Evolutionary conservation across 2,113 vertebrate genomes (phyloP).

Genomic region (Poeciliopsis occidentalis): DNA sequence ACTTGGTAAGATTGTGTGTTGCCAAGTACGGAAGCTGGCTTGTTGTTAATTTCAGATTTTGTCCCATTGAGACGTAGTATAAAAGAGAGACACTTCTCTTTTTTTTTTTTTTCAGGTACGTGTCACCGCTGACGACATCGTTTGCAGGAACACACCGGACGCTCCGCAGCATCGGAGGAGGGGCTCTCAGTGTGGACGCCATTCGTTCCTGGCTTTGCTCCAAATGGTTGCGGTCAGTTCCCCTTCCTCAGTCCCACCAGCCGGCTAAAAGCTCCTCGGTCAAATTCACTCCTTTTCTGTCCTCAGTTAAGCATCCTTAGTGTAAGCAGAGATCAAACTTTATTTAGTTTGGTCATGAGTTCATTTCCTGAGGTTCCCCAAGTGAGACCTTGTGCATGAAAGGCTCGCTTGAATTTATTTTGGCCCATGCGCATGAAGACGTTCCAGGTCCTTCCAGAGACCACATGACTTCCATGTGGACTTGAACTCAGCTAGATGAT

Average conservation of each 20-base stretch:
- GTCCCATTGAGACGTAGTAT: no score
- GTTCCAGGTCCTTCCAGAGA: neutral
- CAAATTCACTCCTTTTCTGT: neutral
- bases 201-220: slow-evolving; percentile 90
- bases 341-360: slow-evolving; percentile 9
- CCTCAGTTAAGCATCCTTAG: slow-evolving; percentile 7
- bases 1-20: no score
- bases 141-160: slow-evolving; percentile 91
- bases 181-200: slow-evolving; percentile 87
- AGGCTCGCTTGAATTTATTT: slow-evolving; percentile 10
- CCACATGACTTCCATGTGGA: neutral
- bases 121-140: slow-evolving; percentile 95
- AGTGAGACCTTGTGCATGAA: slow-evolving; percentile 3
- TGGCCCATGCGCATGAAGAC: neutral
- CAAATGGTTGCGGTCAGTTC: slow-evolving; percentile 91
- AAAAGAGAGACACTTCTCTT: neutral
- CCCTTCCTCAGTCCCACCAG: neutral
- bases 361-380: slow-evolving; percentile 5
- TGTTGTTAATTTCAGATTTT: neutral
- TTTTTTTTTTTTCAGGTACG: slow-evolving; percentile 69
- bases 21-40: neutral
- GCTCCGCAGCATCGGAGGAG: slow-evolving; percentile 87
- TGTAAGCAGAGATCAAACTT: slow-evolving; percentile 8
- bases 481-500: neutral
- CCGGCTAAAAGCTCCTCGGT: neutral